Evolutionary conservation across 2,797 vertebrate species (phyloP), one percentile per base, ranked within the genome.

Genomic region (Sebastes matsubarae): DNA sequence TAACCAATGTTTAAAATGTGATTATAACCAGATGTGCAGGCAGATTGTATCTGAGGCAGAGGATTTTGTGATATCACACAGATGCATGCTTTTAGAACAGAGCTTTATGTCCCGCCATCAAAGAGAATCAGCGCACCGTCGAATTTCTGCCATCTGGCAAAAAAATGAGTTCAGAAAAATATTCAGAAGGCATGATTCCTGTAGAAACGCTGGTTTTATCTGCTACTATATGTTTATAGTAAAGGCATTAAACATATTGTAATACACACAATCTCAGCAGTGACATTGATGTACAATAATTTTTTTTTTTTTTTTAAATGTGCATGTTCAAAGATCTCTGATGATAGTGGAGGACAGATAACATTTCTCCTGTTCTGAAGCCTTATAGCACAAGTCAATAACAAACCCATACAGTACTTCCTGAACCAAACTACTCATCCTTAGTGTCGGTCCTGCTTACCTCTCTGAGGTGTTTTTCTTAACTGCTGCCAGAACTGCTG

Each of bases 21-120:
- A 95, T 95, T 94, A 95, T 86, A 88, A 93, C 83, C 94, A 95
- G 94, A 95, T 95, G 94, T 92, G 90, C 85, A 79, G 29, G 76
- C 87, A 88, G 93, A 94, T 94, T 93, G 92, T 88, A 92, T 92
- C 85, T 86, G 88, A 84, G 83, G 81, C 77, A 34, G 81, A 91
- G 92, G 90, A 89, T 92, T 94, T 89, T 81, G 82, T 75, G 82
- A 91, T 92, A 93, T 94, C 92, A 85, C 90, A 91, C 86, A 77
- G 75, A 93, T 91, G 81, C 89, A 92, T 88, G 85, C 87, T 93
- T 92, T 88, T 81, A 91, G 83, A 93, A 65, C 79, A 87, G 60
- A 71, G 87, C 70, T 89, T 90, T 80, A 86, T 85, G 81, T 88
- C 61, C 73, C 79, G 80, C 77, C 74, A 73, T 83, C 75, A 77